These are phyloP conservation scores for Aporophyla nigra DNA, from an alignment of 2,888 invertebrate genomes.

Conservation along the genomic window DNA sequence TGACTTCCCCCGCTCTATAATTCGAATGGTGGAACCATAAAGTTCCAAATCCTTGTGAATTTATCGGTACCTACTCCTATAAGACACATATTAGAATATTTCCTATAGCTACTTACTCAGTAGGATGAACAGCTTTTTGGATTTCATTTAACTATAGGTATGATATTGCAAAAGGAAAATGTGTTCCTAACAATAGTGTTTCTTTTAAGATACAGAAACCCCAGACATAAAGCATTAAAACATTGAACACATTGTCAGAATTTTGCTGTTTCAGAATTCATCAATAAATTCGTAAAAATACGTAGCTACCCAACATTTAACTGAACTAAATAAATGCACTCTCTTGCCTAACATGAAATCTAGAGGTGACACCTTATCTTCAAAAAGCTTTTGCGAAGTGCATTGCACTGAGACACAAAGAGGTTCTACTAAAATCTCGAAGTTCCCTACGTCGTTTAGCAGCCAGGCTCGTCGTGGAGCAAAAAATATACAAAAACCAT, in stretches of 20 bases:
- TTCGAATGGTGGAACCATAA: not conserved
- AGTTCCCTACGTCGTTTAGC: not conserved
- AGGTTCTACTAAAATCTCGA: constrained; percentile 8
- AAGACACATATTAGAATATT: not conserved
- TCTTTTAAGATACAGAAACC: not conserved
- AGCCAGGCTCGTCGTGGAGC: not conserved
- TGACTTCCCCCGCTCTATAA: too few species aligned
- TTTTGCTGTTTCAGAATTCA: not conserved
- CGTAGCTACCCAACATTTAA: not conserved
- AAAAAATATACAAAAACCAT: constrained; percentile 37
- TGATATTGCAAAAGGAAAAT: not conserved
- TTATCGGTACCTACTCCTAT: not conserved
- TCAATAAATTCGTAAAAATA: constrained; percentile 1
- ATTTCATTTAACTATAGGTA: not conserved
- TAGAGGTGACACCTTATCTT: not conserved
- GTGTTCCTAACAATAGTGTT: too few species aligned
- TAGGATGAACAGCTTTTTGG: not conserved
- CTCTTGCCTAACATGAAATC: not conserved
- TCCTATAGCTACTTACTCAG: not conserved
- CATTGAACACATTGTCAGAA: not conserved
- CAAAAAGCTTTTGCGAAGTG: constrained; percentile 24
- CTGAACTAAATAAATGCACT: constrained; percentile 7
- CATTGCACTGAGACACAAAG: constrained; percentile 32
- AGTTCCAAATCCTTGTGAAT: not conserved
- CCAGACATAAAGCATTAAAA: not conserved